These are phyloP conservation scores for Parascotia fuliginaria DNA, from an alignment of 2,888 invertebrate genomes.

Conservation along the genomic window DNA sequence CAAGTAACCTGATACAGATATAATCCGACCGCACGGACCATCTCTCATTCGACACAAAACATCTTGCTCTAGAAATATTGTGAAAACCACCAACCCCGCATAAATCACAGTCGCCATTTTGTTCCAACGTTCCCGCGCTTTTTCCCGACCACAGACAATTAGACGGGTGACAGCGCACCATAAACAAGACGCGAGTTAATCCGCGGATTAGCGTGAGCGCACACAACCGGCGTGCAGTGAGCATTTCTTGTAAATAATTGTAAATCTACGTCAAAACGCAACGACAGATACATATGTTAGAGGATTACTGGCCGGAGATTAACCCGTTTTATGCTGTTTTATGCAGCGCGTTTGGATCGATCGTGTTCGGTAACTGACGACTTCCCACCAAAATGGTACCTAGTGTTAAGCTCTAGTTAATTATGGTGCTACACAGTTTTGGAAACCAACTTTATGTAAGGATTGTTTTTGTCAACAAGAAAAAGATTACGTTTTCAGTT, in stretches of 20 bases:
- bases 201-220: constrained; percentile 76
- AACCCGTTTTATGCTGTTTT: constrained; percentile 81
- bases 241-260: constrained; percentile 82
- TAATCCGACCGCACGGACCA: constrained; percentile 69
- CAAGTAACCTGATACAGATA: constrained; percentile 61
- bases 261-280: constrained; percentile 85
- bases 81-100: constrained; percentile 68
- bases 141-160: constrained; percentile 77
- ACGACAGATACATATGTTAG: constrained; percentile 83
- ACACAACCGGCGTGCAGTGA: constrained; percentile 71
- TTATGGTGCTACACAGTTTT: constrained; percentile 66
- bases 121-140: constrained; percentile 69
- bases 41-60: constrained; percentile 79
- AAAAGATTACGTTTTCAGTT: constrained; percentile 24
- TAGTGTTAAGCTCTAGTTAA: constrained; percentile 73
- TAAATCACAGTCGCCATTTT: constrained; percentile 78
- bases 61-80: constrained; percentile 80
- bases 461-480: constrained; percentile 61
- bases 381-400: constrained; percentile 75
- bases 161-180: constrained; percentile 67
- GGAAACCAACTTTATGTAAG: constrained; percentile 68
- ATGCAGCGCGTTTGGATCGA: constrained; percentile 65
- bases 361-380: constrained; percentile 62
- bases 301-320: constrained; percentile 75
- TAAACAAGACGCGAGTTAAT: constrained; percentile 78